Evolutionary conservation across 2,888 invertebrate species (phyloP), one percentile per base, ranked within the genome.

Genomic region (Cerastis leucographa): DNA sequence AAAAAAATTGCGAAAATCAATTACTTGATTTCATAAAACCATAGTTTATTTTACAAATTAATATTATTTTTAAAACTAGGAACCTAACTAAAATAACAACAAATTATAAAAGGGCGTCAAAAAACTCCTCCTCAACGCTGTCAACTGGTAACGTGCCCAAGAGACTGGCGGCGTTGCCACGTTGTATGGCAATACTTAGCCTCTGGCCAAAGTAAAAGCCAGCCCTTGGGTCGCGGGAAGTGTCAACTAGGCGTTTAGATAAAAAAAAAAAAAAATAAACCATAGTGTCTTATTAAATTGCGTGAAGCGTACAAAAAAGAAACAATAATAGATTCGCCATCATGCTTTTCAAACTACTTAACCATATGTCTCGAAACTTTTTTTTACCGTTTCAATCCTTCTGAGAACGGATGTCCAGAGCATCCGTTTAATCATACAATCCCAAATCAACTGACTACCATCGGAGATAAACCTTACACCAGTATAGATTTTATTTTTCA

Each of bases 331-430:
- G n/a, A 14, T 54, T 66, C 12, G 44, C 65, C 42, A 80, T 82
- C 85, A 77, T 76, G 85, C 65, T 83, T 29, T 67, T 72, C 80
- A 85, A 85, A 83, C 86, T 83, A 81, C 66, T 59, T 46, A 77
- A 73, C 91, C 76, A 87, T 91, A 84, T 89, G 89, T 90, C 87
- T 76, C 66, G n/a, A 49, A 71, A 29, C 74, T 83, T 89, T 87
- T 87, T 90, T 92, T 89, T 93, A 91, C 87, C 90, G 87, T 87
- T 90, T 89, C 93, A 92, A 93, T 94, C 94, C 94, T 95, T 95
- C 95, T 96, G 96, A 93, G 96, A 96, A 95, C 96, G 96, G 96
- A 96, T 95, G 95, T 94, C 89, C 88, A 88, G 89, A 90, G 93
- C 93, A 94, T 93, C 94, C 94, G 94, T 92, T 94, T 94, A 94